phyloP scores from a whole-genome alignment of 2,888 invertebrate genomes.

The Rhabditophanes sp. region DNA sequence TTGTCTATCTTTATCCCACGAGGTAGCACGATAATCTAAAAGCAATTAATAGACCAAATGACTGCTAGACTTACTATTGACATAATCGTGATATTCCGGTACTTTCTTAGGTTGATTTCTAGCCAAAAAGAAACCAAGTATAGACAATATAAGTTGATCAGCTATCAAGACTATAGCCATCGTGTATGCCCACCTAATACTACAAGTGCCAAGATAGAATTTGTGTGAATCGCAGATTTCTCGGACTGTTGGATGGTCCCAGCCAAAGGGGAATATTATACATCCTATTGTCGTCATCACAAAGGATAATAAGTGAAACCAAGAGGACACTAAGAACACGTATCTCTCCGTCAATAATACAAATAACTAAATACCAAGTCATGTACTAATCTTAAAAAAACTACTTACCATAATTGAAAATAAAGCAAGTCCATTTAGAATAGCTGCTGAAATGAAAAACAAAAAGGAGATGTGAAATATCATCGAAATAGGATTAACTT shows the following conservation, averaged over 20 bases:
- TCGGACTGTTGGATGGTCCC: slow-evolving; percentile 44
- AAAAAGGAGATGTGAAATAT: slow-evolving; percentile 73
- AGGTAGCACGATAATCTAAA: too few species aligned
- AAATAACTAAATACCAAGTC: slow-evolving; percentile 14
- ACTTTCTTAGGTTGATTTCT: slow-evolving; percentile 22
- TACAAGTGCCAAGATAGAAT: slow-evolving; percentile 45
- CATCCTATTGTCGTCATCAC: slow-evolving; percentile 45
- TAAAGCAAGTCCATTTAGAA: slow-evolving; percentile 68
- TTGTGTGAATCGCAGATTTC: slow-evolving; percentile 44
- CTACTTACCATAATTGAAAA: slow-evolving; percentile 65
- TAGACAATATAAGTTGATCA: slow-evolving; percentile 46
- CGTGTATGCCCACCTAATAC: slow-evolving; percentile 47
- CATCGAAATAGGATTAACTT: slow-evolving; percentile 58
- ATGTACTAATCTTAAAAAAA: slow-evolving; percentile 67
- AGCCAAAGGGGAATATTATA: slow-evolving; percentile 46
- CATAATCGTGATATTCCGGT: slow-evolving; percentile 10
- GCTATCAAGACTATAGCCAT: slow-evolving; percentile 46
- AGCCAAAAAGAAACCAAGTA: slow-evolving; percentile 47
- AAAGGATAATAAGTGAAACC: slow-evolving; percentile 79
- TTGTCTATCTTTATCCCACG: too few species aligned
- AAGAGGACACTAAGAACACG: slow-evolving; percentile 79
- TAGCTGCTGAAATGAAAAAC: slow-evolving; percentile 65
- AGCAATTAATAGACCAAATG: too few species aligned
- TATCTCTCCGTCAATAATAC: slow-evolving; percentile 26
- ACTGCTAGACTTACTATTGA: too few species aligned